A percentile compares a stretch with the other conserved stretches of the same genome.
Conservation (phyloP, 1,140 invertebrate species). For the Ptiloglossa arizonensis region DNA sequence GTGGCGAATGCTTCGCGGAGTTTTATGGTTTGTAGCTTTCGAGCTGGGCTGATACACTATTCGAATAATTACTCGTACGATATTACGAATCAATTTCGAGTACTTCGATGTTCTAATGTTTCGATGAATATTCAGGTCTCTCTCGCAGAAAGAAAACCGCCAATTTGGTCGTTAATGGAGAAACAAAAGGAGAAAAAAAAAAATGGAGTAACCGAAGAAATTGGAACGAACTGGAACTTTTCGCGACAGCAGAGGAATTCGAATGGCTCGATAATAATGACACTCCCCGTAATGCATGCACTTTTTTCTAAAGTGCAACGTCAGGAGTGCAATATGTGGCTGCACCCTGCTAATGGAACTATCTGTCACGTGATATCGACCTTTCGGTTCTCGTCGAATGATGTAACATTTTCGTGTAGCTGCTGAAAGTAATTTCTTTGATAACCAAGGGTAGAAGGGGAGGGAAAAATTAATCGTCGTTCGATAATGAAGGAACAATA, state of each 20-base stretch:
- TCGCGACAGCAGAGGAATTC: slow-evolving; percentile 1
- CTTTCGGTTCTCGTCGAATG: not conserved
- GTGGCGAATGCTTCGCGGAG: no score
- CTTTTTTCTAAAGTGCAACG: not conserved
- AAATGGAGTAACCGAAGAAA: slow-evolving; percentile 21
- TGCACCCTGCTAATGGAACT: not conserved
- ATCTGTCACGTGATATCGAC: not conserved
- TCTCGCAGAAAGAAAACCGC: no score
- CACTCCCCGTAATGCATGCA: not conserved
- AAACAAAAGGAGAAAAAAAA: no score
- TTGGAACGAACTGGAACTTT: not conserved
- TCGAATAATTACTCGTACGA: no score
- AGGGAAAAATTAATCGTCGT: not conserved
- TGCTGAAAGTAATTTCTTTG: not conserved
- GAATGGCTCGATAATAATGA: slow-evolving; percentile 9
- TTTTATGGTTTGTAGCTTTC: no score
- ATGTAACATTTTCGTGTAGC: not conserved
- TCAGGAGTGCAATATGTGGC: not conserved
- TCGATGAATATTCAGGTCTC: no score
- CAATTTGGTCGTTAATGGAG: no score
- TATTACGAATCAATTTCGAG: no score
- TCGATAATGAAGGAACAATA: no score
- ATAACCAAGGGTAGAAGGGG: no score
- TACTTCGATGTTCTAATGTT: no score
- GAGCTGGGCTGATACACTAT: no score